Conservation (phyloP, 2,113 vertebrate species). For the Cavia aperea region DNA sequence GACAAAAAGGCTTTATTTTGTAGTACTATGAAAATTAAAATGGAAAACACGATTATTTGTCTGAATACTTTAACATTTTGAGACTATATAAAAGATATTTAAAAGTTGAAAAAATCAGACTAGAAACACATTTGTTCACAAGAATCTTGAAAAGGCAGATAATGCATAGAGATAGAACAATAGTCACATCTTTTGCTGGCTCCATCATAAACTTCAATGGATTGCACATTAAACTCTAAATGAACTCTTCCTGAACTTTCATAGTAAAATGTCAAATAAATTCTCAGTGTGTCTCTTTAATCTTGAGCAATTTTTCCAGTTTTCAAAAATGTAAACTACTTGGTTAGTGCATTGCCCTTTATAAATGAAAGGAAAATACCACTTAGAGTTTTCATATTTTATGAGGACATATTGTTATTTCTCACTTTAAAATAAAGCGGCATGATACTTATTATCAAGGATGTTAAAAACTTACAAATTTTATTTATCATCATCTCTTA, state of each 20-base stretch:
- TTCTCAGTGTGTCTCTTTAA: conserved; percentile 23
- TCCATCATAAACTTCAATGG: conserved; percentile 47
- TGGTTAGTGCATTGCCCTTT: conserved; percentile 25
- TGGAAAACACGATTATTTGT: not conserved
- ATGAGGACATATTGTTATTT: not conserved
- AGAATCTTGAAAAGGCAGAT: conserved; percentile 3
- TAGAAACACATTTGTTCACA: conserved; percentile 31
- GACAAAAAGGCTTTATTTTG: not conserved
- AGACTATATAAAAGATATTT: not conserved
- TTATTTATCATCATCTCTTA: not conserved
- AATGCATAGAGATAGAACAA: conserved; percentile 13
- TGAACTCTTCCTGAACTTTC: conserved; percentile 60
- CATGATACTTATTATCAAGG: conserved; percentile 50
- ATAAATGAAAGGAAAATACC: conserved; percentile 43
- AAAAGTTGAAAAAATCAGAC: not conserved
- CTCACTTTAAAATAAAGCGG: conserved; percentile 43
- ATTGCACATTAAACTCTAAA: conserved; percentile 52
- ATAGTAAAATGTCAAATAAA: conserved; percentile 47
- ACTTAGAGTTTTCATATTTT: conserved; percentile 17
- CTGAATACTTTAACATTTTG: not conserved
- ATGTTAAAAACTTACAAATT: conserved; percentile 19
- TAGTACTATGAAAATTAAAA: not conserved
- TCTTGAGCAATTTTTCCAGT: conserved; percentile 12
- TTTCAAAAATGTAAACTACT: conserved; percentile 29
- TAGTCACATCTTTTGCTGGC: not conserved